These are phyloP conservation scores for Cotesia vestalis DNA, from an alignment of 1,140 invertebrate species.

Conservation along the genomic window DNA sequence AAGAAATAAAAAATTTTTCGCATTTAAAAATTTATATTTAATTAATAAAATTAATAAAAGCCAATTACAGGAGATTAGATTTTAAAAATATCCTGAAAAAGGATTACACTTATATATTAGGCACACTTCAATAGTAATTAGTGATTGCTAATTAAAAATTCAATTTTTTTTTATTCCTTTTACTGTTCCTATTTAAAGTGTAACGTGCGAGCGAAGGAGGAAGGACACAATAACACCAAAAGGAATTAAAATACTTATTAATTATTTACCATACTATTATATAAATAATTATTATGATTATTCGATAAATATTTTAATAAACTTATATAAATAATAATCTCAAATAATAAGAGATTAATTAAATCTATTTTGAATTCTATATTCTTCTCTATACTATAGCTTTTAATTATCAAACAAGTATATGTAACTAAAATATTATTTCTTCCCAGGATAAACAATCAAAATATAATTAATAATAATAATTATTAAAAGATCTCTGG, in stretches of 20 bases:
- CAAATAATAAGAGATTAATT: too few relatives aligned
- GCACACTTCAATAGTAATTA: slow-evolving; percentile 15
- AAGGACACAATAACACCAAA: slow-evolving; percentile 1
- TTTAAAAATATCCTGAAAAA: not conserved
- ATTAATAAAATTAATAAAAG: too few relatives aligned
- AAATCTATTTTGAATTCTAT: too few relatives aligned
- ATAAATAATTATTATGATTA: slow-evolving; percentile 22
- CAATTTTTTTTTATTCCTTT: slow-evolving; percentile 17
- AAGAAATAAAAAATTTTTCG: too few relatives aligned
- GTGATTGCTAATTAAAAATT: not conserved
- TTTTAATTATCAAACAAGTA: not conserved
- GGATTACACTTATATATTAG: not conserved
- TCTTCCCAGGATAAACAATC: too few relatives aligned
- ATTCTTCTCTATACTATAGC: too few relatives aligned
- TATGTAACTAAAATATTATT: not conserved
- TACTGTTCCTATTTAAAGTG: slow-evolving; percentile 18
- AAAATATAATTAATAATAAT: too few relatives aligned
- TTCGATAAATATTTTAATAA: not conserved
- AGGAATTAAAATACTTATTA: too few relatives aligned
- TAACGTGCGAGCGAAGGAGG: slow-evolving; percentile 12
- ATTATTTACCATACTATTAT: too few relatives aligned
- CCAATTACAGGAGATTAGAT: not conserved
- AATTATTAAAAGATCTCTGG: too few relatives aligned
- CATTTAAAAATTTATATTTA: too few relatives aligned
- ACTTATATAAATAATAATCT: slow-evolving; percentile 7